Percentiles rank a stretch among this genome's conserved stretches.
Evolutionary conservation across 1,140 invertebrate genomes (phyloP).

Genomic region (Macrotrachela quadricornifera): DNA sequence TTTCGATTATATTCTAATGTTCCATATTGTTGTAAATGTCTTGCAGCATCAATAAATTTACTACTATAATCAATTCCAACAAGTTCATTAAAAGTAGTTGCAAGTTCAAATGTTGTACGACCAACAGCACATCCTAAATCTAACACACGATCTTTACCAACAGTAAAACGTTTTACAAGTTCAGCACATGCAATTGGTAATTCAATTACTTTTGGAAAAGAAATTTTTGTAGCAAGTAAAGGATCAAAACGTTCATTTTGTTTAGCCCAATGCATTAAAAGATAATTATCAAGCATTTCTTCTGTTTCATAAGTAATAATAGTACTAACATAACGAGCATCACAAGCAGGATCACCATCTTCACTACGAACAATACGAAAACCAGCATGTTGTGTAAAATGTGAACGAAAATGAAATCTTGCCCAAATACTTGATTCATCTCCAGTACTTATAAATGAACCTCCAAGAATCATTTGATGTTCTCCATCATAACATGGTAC

Average conservation of each 20-base stretch:
- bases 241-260: too few species aligned
- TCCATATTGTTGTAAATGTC: slow-evolving; percentile 3
- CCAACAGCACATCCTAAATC: slow-evolving; percentile 26
- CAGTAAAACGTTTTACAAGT: too few species aligned
- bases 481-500: slow-evolving; percentile 26
- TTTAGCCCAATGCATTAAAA: too few species aligned
- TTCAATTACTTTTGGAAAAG: too few species aligned
- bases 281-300: too few species aligned
- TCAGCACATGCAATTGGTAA: too few species aligned
- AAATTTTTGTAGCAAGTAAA: too few species aligned
- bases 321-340: too few species aligned
- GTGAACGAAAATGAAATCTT: slow-evolving; percentile 19
- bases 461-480: slow-evolving; percentile 24
- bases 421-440: slow-evolving; percentile 20
- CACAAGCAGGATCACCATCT: too few species aligned
- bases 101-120: slow-evolving; percentile 24
- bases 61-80: slow-evolving; percentile 28
- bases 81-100: slow-evolving; percentile 19
- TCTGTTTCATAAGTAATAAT: too few species aligned
- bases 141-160: too few species aligned
- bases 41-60: slow-evolving; percentile 18
- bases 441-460: slow-evolving; percentile 12
- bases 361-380: slow-evolving; percentile 19
- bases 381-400: slow-evolving; percentile 25
- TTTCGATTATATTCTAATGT: slow-evolving; percentile 15